Conservation (phyloP, 2,113 vertebrate species). For the Salminus brasiliensis region DNA sequence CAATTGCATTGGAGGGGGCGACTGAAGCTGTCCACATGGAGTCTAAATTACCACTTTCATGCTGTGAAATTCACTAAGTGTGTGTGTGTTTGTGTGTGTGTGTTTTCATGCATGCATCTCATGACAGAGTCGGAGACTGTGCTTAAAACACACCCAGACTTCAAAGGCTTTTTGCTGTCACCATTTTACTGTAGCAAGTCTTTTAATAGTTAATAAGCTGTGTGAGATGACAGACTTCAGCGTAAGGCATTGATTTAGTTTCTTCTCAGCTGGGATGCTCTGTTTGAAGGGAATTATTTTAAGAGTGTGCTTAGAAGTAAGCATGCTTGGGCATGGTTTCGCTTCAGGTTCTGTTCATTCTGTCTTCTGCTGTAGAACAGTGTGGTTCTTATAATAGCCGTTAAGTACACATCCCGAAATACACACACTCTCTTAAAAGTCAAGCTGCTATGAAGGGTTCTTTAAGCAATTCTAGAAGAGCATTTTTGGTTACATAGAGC, state of each 20-base stretch:
- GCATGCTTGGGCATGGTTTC: not conserved
- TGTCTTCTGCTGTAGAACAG: not conserved
- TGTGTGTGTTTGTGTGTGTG: not conserved
- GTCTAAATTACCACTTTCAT: slow-evolving; percentile 22
- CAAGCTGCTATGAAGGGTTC: no score
- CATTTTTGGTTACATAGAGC: no score
- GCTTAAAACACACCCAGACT: slow-evolving; percentile 1
- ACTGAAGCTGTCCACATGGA: slow-evolving; percentile 12
- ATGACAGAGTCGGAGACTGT: not conserved
- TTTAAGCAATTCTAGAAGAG: no score
- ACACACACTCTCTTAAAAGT: not conserved
- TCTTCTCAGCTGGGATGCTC: not conserved
- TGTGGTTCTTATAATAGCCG: not conserved
- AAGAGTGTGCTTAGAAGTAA: not conserved
- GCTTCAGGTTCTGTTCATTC: not conserved
- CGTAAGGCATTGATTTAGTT: not conserved
- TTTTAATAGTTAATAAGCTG: slow-evolving; percentile 5
- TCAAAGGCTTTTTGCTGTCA: not conserved
- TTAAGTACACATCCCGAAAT: not conserved
- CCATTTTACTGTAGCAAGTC: not conserved
- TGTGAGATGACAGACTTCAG: not conserved
- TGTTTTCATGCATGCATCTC: slow-evolving; percentile 1
- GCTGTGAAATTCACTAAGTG: slow-evolving; percentile 17
- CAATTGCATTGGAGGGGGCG: slow-evolving; percentile 9
- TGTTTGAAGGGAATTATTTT: not conserved